Conservation (phyloP, 2,888 invertebrate genomes). For the Lasioglossum lativentre region DNA sequence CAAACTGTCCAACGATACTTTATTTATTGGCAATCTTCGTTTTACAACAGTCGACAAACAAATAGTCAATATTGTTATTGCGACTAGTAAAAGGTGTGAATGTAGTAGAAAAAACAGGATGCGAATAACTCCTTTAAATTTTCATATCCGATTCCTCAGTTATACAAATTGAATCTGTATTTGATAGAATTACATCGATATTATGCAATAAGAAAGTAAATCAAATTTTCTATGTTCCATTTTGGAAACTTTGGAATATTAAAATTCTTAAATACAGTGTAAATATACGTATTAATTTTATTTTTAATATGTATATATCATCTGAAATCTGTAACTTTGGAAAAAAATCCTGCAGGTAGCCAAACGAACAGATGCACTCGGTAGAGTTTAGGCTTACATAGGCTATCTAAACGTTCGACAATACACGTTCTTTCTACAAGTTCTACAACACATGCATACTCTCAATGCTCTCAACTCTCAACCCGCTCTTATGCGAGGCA, state of each 20-base stretch:
- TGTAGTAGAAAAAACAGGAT: not conserved
- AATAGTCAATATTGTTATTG: not conserved
- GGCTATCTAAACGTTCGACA: not conserved
- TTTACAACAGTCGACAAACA: not conserved
- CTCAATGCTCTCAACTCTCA: not conserved
- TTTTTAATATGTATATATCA: not conserved
- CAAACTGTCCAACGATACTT: constrained; percentile 42
- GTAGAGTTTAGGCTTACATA: constrained; percentile 17
- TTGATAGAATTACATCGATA: not conserved
- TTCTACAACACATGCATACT: not conserved
- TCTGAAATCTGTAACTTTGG: not conserved
- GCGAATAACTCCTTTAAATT: not conserved
- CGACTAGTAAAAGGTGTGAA: not conserved
- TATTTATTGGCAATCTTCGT: not conserved
- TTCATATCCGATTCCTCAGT: not conserved
- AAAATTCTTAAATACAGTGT: not conserved
- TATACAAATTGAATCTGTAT: not conserved
- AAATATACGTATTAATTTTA: not conserved
- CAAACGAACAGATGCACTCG: constrained; percentile 49
- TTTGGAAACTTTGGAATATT: not conserved
- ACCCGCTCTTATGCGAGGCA: not conserved
- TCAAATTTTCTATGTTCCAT: not conserved
- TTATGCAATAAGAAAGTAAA: not conserved
- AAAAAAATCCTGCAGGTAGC: constrained; percentile 43
- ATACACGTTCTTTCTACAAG: too few relatives aligned